Evolutionary conservation across 1,140 invertebrate species (phyloP).

Genomic region (Lepidurus couesii): DNA sequence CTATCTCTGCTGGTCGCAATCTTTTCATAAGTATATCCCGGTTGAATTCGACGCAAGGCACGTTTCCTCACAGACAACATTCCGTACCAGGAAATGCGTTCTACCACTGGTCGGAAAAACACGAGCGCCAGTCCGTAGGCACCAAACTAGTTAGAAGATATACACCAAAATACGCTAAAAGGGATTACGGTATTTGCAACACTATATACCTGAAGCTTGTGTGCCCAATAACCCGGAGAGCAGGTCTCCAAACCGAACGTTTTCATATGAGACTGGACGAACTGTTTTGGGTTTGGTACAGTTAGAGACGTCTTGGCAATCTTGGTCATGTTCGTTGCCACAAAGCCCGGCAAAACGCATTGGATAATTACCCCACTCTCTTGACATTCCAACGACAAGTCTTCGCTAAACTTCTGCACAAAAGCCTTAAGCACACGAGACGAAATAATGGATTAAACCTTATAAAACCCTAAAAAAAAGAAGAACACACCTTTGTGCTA

Average conservation of each 20-base stretch:
- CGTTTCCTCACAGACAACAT: slow-evolving; percentile 28
- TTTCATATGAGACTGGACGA: slow-evolving; percentile 67
- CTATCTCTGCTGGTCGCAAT: neutral
- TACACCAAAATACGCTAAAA: neutral
- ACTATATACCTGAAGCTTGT: slow-evolving; percentile 41
- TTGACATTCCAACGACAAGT: slow-evolving; percentile 70
- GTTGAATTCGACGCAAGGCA: neutral
- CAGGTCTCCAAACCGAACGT: slow-evolving; percentile 65
- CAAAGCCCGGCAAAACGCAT: slow-evolving; percentile 78
- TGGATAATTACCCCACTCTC: slow-evolving; percentile 74
- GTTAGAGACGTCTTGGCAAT: slow-evolving; percentile 71
- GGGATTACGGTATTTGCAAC: too few relatives aligned
- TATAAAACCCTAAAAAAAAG: neutral
- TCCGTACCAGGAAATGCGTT: slow-evolving; percentile 31
- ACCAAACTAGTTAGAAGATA: slow-evolving; percentile 1
- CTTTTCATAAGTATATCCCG: neutral
- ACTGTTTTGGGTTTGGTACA: slow-evolving; percentile 69
- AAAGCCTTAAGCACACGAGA: slow-evolving; percentile 55
- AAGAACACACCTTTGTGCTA: slow-evolving; percentile 67
- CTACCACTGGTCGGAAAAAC: slow-evolving; percentile 28
- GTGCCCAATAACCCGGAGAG: slow-evolving; percentile 65
- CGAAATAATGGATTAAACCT: slow-evolving; percentile 28
- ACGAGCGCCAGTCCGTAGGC: neutral
- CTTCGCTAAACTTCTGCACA: slow-evolving; percentile 75
- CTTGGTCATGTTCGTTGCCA: slow-evolving; percentile 89